Percentiles rank a stretch among this genome's conserved stretches.
These are phyloP conservation scores for Galleria mellonella DNA, from an alignment of 1,140 invertebrate species.

Conservation along the genomic window DNA sequence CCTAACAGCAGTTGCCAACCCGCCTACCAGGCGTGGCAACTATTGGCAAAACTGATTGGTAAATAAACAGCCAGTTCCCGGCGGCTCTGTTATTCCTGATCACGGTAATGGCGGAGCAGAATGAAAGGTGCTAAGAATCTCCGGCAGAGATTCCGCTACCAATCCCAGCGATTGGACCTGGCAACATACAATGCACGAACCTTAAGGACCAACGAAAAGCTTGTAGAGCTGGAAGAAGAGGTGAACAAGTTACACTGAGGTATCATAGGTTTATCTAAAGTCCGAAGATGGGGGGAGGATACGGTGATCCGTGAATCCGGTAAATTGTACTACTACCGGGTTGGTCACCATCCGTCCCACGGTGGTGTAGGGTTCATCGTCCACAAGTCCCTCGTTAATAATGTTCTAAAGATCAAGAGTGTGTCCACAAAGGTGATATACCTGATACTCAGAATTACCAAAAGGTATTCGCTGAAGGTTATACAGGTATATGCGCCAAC, in stretches of 20 bases:
- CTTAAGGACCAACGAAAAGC: background rate
- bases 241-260: too few species aligned
- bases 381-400: constrained; percentile 7
- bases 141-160: too few species aligned
- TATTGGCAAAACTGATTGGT: too few species aligned
- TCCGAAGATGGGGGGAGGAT: constrained; percentile 21
- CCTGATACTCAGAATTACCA: too few species aligned
- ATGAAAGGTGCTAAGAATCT: constrained; percentile 17
- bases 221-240: constrained; percentile 12
- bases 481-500: too few species aligned
- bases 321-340: constrained; percentile 11
- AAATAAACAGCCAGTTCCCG: constrained; percentile 12
- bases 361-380: constrained; percentile 16
- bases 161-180: too few species aligned
- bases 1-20: too few species aligned
- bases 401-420: too few species aligned
- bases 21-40: too few species aligned
- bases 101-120: constrained; percentile 13
- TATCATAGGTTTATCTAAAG: constrained; percentile 15
- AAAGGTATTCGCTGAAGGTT: too few species aligned
- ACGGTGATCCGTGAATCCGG: constrained; percentile 13
- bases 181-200: too few species aligned
- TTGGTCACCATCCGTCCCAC: constrained; percentile 8
- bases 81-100: constrained; percentile 11
- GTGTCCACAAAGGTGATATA: too few species aligned